A percentile compares a stretch with the other conserved stretches of the same genome.
Evolutionary conservation across 2,888 invertebrate genomes (phyloP).

Genomic region (Pterostichus niger): DNA sequence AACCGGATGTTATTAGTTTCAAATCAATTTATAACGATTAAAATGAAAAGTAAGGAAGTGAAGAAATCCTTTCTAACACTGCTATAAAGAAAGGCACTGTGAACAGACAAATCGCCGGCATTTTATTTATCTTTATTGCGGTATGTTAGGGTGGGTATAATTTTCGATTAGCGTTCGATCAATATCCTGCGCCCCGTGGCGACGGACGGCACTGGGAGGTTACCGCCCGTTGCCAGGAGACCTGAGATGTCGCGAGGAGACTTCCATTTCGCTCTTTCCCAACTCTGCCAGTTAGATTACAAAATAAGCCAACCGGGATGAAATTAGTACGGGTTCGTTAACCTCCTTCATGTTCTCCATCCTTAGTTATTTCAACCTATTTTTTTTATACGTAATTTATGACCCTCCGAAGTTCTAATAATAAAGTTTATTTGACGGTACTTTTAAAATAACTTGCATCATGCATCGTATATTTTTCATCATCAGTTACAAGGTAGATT

Average conservation of each 20-base stretch:
- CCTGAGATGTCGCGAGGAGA: constrained; percentile 52
- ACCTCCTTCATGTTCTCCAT: too few species aligned
- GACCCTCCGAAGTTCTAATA: too few species aligned
- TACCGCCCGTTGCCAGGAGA: constrained; percentile 65
- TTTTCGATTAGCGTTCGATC: constrained; percentile 30
- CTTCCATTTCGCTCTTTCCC: too few species aligned
- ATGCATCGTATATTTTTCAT: too few species aligned
- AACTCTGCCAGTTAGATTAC: too few species aligned
- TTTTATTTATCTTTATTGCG: constrained; percentile 25
- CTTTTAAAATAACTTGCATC: too few species aligned
- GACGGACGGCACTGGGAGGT: constrained; percentile 49
- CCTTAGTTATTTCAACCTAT: too few species aligned
- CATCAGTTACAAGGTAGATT: too few species aligned
- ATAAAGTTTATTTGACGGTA: too few species aligned
- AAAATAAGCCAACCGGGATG: too few species aligned
- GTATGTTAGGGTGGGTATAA: background rate
- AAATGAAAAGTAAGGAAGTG: constrained; percentile 38
- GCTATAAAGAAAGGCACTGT: background rate
- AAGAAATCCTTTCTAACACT: constrained; percentile 36
- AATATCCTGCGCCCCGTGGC: constrained; percentile 26
- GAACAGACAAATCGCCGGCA: background rate
- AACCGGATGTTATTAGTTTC: constrained; percentile 33
- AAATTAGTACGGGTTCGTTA: too few species aligned
- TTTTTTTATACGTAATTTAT: too few species aligned
- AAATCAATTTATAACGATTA: constrained; percentile 27